phyloP scores from a whole-genome alignment of 1,140 invertebrate genomes.

The Cryptotermes secundus region DNA sequence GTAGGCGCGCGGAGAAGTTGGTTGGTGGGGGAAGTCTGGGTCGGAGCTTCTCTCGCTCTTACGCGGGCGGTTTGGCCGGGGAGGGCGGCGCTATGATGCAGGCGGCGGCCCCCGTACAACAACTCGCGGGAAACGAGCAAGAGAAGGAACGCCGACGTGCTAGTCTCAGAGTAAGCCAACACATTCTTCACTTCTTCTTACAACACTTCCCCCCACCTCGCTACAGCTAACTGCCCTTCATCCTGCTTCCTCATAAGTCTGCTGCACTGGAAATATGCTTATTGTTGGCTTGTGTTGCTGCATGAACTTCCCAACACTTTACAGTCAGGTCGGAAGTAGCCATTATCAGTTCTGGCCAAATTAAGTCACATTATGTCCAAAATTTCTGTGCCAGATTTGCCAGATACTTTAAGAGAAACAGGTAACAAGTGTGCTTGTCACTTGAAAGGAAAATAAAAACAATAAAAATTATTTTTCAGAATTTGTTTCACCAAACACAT shows the following conservation, averaged over 20 bases:
- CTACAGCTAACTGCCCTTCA: neutral
- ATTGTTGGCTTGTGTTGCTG: neutral
- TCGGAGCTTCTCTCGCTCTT: conserved; percentile 51
- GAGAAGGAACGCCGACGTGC: conserved; percentile 47
- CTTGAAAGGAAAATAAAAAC: no score
- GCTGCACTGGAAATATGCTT: neutral
- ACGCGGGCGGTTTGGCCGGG: conserved; percentile 42
- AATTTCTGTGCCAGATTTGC: no score
- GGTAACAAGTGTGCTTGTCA: no score
- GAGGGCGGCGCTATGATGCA: conserved; percentile 32
- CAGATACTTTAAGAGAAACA: no score
- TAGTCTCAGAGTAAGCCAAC: conserved; percentile 53
- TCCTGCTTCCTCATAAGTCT: neutral
- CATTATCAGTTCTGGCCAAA: no score
- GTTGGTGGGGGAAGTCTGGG: conserved; percentile 54
- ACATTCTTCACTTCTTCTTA: conserved; percentile 5
- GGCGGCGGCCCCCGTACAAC: conserved; percentile 39
- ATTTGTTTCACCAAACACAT: no score
- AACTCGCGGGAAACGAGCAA: conserved; percentile 47
- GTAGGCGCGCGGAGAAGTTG: conserved; percentile 51
- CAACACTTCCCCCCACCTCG: neutral
- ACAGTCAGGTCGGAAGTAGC: no score
- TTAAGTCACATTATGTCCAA: no score
- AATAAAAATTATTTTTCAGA: no score
- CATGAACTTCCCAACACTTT: neutral